phyloP scores from a whole-genome alignment of 2,888 invertebrate genomes.

The Drosophila flavopinicola region DNA sequence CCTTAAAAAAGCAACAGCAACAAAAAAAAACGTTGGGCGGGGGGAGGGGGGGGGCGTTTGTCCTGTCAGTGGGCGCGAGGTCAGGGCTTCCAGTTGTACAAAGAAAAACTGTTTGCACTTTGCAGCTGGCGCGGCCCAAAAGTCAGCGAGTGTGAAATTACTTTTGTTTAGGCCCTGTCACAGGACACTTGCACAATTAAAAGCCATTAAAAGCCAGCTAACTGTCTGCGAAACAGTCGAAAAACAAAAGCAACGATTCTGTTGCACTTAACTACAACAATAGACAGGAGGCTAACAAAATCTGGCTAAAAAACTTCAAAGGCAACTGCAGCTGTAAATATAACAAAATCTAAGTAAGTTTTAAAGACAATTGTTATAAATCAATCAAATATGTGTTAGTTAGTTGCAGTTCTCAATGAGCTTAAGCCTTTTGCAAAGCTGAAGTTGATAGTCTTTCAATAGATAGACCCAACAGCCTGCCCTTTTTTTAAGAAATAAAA shows the following conservation, averaged over 20 bases:
- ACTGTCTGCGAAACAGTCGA: conserved; percentile 64
- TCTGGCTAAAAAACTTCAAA: conserved; percentile 1
- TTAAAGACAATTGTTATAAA: too few species aligned
- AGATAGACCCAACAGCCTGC: too few species aligned
- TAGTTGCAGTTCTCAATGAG: too few species aligned
- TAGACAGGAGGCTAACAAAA: neutral
- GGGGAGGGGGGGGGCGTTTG: neutral
- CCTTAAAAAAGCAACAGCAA: conserved; percentile 34
- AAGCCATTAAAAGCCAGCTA: conserved; percentile 76
- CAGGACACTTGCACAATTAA: conserved; percentile 66
- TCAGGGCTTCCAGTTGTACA: conserved; percentile 33
- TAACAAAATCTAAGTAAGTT: neutral
- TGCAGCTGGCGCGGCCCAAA: conserved; percentile 49
- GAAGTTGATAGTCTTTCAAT: too few species aligned
- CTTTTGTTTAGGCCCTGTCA: conserved; percentile 68
- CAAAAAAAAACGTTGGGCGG: conserved; percentile 12
- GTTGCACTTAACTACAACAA: conserved; percentile 14
- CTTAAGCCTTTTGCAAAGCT: too few species aligned
- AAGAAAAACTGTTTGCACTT: conserved; percentile 71
- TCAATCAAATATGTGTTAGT: too few species aligned
- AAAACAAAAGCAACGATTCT: conserved; percentile 20
- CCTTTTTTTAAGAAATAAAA: too few species aligned
- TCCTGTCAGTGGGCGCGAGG: conserved; percentile 12
- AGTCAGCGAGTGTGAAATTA: conserved; percentile 81
- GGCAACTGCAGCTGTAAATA: neutral